phyloP scores from a whole-genome alignment of 1,140 invertebrate genomes.

The Trachymyrmex septentrionalis region DNA sequence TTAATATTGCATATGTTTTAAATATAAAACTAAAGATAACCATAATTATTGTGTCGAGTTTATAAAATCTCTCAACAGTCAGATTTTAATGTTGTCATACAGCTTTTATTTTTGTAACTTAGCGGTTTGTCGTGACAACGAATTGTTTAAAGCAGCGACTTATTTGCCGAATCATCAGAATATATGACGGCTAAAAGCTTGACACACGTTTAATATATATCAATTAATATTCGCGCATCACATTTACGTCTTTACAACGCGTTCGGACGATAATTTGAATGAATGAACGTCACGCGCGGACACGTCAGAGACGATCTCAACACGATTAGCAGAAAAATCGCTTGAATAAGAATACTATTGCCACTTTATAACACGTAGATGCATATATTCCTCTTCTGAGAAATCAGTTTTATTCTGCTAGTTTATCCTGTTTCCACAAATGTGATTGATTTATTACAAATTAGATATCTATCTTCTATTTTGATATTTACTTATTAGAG shows the following conservation, averaged over 20 bases:
- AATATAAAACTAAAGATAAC: not conserved
- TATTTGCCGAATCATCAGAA: conserved; percentile 28
- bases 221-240: not conserved
- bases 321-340: not conserved
- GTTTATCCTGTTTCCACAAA: not conserved
- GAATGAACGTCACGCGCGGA: not conserved
- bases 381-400: not conserved
- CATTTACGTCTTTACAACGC: not conserved
- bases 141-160: not conserved
- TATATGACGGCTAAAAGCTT: not conserved
- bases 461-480: not conserved
- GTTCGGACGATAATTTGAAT: not conserved
- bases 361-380: not conserved
- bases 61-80: not conserved
- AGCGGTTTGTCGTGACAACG: not conserved
- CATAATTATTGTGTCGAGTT: not conserved
- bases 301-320: not conserved
- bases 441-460: not conserved
- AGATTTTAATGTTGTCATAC: not conserved
- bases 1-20: not conserved
- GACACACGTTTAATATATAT: not conserved
- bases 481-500: not conserved
- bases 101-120: not conserved
- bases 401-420: not conserved
- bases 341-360: conserved; percentile 11